Conservation (phyloP, 2,113 vertebrate genomes). For the Beaufortia kweichowensis region DNA sequence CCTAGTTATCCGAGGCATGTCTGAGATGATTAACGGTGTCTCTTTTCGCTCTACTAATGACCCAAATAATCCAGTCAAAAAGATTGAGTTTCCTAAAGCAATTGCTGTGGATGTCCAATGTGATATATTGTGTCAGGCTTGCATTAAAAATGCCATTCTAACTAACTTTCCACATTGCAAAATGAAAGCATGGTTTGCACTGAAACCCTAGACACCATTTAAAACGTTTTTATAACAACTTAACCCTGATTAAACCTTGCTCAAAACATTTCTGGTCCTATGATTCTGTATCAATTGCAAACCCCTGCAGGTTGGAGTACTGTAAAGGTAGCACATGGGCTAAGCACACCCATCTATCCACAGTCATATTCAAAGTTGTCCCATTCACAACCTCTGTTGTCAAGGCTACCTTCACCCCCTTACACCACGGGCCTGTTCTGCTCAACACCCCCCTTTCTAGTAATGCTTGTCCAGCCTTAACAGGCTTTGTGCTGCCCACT, state of each 20-base stretch:
- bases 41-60: conserved; percentile 58
- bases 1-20: conserved; percentile 42
- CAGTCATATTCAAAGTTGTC: conserved; percentile 40
- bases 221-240: neutral
- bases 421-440: conserved; percentile 49
- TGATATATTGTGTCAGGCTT: conserved; percentile 20
- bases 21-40: conserved; percentile 59
- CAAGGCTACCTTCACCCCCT: conserved; percentile 70
- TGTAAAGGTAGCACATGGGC: conserved; percentile 24
- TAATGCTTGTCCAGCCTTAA: conserved; percentile 84
- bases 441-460: conserved; percentile 59
- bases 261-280: neutral
- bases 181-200: neutral
- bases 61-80: conserved; percentile 49
- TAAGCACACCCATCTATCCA: neutral
- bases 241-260: neutral
- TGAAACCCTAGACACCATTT: too few relatives aligned
- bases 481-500: conserved; percentile 83
- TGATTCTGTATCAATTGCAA: neutral
- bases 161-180: conserved; percentile 1
- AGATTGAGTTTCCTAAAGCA: conserved; percentile 55
- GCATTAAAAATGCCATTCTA: conserved; percentile 39
- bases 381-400: conserved; percentile 67
- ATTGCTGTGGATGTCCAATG: conserved; percentile 40
- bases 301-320: neutral